Evolutionary conservation across 1,140 invertebrate species (phyloP).

Genomic region (Apolygus lucorum): DNA sequence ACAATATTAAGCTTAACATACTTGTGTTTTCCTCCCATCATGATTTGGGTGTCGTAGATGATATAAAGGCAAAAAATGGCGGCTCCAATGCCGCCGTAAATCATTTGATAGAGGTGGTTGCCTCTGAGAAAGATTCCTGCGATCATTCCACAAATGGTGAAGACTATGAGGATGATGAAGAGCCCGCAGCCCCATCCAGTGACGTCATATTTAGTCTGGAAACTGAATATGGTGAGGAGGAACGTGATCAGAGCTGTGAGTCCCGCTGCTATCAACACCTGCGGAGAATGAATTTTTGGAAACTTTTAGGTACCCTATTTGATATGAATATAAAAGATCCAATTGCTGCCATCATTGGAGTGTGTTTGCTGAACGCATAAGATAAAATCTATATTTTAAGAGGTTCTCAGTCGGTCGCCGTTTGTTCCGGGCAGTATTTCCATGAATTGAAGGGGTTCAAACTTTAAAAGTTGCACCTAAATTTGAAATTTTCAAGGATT

Average conservation of each 20-base stretch:
- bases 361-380: too few species aligned
- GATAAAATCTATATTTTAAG: too few species aligned
- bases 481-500: too few species aligned
- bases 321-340: too few species aligned
- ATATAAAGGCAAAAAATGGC: conserved; percentile 72
- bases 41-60: conserved; percentile 89
- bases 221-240: conserved; percentile 78
- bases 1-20: conserved; percentile 36
- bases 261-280: conserved; percentile 73
- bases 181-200: conserved; percentile 70
- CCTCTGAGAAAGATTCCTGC: conserved; percentile 54
- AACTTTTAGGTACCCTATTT: too few species aligned
- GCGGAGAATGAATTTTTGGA: too few species aligned
- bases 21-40: conserved; percentile 87
- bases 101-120: conserved; percentile 48
- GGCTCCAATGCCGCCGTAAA: conserved; percentile 61
- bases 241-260: conserved; percentile 73
- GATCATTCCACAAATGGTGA: conserved; percentile 75
- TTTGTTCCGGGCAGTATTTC: too few species aligned
- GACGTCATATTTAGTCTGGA: conserved; percentile 90
- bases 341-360: too few species aligned
- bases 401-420: too few species aligned
- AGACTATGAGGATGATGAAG: conserved; percentile 63
- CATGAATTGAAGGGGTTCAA: too few species aligned
- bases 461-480: too few species aligned